phyloP scores from a whole-genome alignment of 2,113 vertebrate genomes.

The Oceanodroma tethys region DNA sequence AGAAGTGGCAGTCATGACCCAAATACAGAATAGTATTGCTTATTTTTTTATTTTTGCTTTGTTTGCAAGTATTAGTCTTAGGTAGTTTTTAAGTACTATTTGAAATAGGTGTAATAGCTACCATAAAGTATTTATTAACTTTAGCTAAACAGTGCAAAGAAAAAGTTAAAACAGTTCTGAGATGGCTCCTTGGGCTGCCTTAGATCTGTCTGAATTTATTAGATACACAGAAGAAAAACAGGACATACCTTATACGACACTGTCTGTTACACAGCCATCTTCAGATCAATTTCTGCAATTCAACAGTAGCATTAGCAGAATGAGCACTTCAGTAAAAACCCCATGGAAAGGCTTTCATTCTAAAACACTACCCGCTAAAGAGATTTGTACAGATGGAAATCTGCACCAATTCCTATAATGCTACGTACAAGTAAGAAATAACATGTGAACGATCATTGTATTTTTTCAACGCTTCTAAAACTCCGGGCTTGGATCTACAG shows the following conservation, averaged over 20 bases:
- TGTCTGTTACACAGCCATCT: background rate
- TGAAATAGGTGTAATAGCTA: background rate
- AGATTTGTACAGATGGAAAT: background rate
- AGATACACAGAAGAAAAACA: background rate
- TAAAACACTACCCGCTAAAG: background rate
- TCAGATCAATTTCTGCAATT: background rate
- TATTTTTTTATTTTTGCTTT: background rate
- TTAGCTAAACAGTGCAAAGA: background rate
- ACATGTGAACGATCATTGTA: accelerated
- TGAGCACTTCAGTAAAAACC: background rate
- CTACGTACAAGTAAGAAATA: background rate
- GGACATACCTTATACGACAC: background rate
- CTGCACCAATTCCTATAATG: background rate
- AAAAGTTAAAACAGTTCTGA: background rate
- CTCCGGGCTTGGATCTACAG: background rate
- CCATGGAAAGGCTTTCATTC: background rate
- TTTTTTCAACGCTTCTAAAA: background rate
- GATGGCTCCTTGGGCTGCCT: background rate
- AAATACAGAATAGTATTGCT: background rate
- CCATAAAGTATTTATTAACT: background rate
- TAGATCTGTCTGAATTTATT: background rate
- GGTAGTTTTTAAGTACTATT: background rate
- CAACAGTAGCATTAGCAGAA: background rate
- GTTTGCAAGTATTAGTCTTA: background rate
- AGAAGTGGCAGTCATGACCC: background rate